Evolutionary conservation across 2,888 invertebrate genomes (phyloP).

Genomic region (Ptychoptera contaminata): DNA sequence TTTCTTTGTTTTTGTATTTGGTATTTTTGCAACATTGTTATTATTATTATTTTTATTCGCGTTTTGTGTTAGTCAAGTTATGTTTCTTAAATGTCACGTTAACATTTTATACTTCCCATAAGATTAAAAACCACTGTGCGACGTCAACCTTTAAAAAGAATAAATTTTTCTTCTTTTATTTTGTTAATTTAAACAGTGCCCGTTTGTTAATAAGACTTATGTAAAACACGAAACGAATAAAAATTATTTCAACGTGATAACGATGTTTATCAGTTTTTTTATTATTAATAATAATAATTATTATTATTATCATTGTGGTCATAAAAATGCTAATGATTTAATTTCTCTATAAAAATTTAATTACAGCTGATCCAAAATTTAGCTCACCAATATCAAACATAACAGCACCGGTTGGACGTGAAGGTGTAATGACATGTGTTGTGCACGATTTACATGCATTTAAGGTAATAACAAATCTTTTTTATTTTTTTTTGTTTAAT

Average conservation of each 20-base stretch:
- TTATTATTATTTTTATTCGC: too few species aligned
- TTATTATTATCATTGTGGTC: background rate
- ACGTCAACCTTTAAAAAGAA: slow-evolving; percentile 5
- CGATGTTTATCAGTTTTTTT: background rate
- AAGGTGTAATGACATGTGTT: slow-evolving; percentile 64
- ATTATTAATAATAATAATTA: background rate
- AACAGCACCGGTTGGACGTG: slow-evolving; percentile 69
- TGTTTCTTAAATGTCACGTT: slow-evolving; percentile 11
- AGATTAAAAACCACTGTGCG: background rate
- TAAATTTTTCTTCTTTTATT: too few species aligned
- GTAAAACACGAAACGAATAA: too few species aligned
- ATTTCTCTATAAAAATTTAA: background rate
- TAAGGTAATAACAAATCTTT: too few species aligned
- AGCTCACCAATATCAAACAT: slow-evolving; percentile 68
- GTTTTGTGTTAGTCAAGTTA: too few species aligned
- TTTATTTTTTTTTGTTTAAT: too few species aligned
- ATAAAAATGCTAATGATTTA: background rate
- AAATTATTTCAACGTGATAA: background rate
- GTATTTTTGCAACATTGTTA: too few species aligned
- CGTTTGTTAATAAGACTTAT: too few species aligned
- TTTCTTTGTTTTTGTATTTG: too few species aligned
- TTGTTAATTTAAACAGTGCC: too few species aligned
- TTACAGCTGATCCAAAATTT: slow-evolving; percentile 65
- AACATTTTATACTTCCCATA: slow-evolving; percentile 11
- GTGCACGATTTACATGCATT: slow-evolving; percentile 70